phyloP scores from a whole-genome alignment of 2,888 invertebrate species.

The Helicoverpa assulta region DNA sequence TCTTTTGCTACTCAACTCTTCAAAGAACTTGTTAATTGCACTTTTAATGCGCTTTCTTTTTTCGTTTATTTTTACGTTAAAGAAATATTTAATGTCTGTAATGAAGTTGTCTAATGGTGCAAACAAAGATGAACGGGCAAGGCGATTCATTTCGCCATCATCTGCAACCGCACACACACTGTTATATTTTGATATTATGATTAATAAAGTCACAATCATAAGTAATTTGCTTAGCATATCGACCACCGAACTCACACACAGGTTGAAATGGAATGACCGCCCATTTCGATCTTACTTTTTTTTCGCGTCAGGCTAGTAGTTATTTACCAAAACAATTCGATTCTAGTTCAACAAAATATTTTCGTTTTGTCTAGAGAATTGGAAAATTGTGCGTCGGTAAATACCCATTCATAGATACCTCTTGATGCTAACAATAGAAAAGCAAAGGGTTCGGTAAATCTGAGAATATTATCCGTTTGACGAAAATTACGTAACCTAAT shows the following conservation, averaged over 20 bases:
- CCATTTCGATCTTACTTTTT: conserved; percentile 1
- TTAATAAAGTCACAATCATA: conserved; percentile 26
- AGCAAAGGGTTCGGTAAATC: background rate
- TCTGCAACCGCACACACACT: background rate
- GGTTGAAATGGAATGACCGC: conserved; percentile 9
- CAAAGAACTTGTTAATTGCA: conserved; percentile 58
- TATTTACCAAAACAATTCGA: conserved; percentile 34
- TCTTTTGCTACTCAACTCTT: conserved; percentile 38
- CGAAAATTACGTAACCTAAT: conserved; percentile 1
- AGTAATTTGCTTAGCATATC: conserved; percentile 42
- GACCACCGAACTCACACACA: conserved; percentile 9
- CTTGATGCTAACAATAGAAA: conserved; percentile 31
- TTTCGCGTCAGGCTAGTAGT: background rate
- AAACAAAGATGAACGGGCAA: background rate
- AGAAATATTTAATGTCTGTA: conserved; percentile 14
- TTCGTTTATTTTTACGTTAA: conserved; percentile 37
- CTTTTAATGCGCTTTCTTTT: conserved; percentile 55
- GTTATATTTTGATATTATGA: conserved; percentile 17
- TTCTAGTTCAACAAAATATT: conserved; percentile 33
- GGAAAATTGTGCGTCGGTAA: conserved; percentile 3
- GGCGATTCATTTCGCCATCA: background rate
- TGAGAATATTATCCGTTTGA: background rate
- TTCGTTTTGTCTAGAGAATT: conserved; percentile 5
- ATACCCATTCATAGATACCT: conserved; percentile 13
- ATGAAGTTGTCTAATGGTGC: conserved; percentile 11